These are phyloP conservation scores for Anableps anableps DNA, from an alignment of 2,797 vertebrate species.

Conservation along the genomic window DNA sequence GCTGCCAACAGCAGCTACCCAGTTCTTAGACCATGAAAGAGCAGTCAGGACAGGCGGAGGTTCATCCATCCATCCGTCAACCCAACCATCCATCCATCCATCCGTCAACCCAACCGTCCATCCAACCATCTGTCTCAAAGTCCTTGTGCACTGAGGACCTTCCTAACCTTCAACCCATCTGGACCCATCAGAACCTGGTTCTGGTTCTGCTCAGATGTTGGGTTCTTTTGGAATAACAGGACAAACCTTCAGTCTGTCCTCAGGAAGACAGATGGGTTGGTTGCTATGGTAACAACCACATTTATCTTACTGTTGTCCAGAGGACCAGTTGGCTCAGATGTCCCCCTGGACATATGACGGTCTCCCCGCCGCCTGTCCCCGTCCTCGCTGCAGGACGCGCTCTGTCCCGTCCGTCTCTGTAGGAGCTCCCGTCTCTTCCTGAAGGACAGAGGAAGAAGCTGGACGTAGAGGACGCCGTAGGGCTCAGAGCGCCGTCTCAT, in stretches of 20 bases:
- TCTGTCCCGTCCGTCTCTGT: slow-evolving; percentile 34
- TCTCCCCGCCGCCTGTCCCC: slow-evolving; percentile 7
- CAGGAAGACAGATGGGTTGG: not conserved
- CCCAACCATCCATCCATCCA: no score
- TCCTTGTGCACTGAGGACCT: not conserved
- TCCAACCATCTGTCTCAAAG: no score
- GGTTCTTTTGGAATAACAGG: not conserved
- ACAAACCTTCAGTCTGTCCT: not conserved
- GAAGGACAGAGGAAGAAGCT: slow-evolving; percentile 46
- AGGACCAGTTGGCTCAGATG: slow-evolving; percentile 83
- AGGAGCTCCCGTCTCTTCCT: slow-evolving; percentile 47
- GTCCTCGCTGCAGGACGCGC: slow-evolving; percentile 34
- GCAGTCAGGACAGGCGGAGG: no score
- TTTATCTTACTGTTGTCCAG: slow-evolving; percentile 77
- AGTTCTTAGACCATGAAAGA: no score
- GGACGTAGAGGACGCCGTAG: slow-evolving; percentile 21
- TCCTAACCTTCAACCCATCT: not conserved
- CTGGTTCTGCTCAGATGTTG: not conserved
- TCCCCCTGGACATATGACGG: slow-evolving; percentile 64
- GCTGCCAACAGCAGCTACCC: no score
- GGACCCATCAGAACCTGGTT: not conserved
- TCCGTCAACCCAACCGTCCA: no score
- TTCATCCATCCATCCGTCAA: no score
- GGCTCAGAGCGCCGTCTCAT: slow-evolving; percentile 44
- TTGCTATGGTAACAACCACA: not conserved